phyloP scores from a whole-genome alignment of 2,797 vertebrate species.

The Acanthurus leucopareius region DNA sequence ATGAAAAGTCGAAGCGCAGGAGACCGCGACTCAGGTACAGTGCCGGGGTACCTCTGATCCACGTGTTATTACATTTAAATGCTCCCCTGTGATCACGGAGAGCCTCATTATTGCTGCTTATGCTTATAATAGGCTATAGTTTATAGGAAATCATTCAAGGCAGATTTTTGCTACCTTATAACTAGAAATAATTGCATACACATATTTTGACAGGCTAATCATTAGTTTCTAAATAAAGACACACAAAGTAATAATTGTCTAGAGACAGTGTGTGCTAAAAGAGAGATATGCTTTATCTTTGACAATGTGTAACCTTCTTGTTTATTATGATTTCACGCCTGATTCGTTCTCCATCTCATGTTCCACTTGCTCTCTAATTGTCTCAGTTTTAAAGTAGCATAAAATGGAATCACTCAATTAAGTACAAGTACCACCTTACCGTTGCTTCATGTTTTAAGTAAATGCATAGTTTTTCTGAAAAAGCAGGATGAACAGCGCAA shows the following conservation, averaged over 20 bases:
- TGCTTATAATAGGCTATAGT: background rate
- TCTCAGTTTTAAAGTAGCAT: no score
- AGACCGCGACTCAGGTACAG: conserved; percentile 56
- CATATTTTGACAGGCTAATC: background rate
- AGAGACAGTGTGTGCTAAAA: background rate
- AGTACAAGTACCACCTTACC: no score
- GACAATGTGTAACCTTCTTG: no score
- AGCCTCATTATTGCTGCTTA: no score
- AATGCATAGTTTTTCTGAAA: no score
- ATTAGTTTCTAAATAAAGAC: background rate
- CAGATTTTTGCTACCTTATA: background rate
- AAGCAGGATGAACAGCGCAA: no score
- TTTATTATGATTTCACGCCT: no score
- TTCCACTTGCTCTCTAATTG: no score
- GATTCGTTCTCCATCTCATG: no score
- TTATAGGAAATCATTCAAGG: background rate
- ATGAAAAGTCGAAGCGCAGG: conserved; percentile 29
- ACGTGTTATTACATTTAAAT: background rate
- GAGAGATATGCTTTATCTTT: no score
- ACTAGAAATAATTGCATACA: background rate
- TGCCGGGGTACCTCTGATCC: background rate
- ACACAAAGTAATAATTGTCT: background rate
- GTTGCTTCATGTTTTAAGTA: no score
- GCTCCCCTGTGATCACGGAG: background rate
- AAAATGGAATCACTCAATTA: no score